Percentiles rank a stretch among this genome's conserved stretches.
Evolutionary conservation across 2,888 invertebrate species (phyloP).

Genomic region (Drosophila lacicola): DNA sequence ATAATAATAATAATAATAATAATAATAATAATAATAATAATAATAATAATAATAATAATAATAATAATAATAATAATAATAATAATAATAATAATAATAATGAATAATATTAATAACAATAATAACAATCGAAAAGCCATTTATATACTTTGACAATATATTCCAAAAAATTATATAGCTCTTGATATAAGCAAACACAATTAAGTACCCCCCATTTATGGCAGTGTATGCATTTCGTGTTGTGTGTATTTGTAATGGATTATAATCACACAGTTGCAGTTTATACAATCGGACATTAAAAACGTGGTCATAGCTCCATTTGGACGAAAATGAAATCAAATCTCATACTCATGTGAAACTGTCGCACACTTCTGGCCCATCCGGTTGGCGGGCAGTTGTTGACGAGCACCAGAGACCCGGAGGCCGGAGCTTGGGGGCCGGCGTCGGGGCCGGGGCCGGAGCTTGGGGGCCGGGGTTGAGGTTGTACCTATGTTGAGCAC

Average conservation of each 20-base stretch:
- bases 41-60: too few species aligned
- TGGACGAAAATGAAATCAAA: constrained; percentile 71
- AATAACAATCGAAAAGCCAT: too few species aligned
- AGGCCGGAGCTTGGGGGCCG: neutral
- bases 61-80: too few species aligned
- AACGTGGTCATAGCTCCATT: constrained; percentile 70
- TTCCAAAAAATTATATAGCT: neutral
- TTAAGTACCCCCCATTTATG: constrained; percentile 14
- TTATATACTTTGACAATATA: neutral
- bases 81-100: too few species aligned
- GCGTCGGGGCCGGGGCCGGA: constrained; percentile 2
- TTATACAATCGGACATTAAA: constrained; percentile 51
- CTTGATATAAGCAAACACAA: neutral
- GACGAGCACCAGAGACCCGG: constrained; percentile 2
- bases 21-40: too few species aligned
- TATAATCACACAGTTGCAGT: constrained; percentile 42
- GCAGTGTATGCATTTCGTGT: constrained; percentile 27
- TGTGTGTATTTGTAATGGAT: constrained; percentile 9
- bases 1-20: too few species aligned
- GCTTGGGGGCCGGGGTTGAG: constrained; percentile 24
- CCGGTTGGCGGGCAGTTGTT: constrained; percentile 52
- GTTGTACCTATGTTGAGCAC: constrained; percentile 43
- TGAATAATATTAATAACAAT: too few species aligned
- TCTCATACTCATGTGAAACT: constrained; percentile 62
- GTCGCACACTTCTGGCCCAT: constrained; percentile 64